phyloP scores from a whole-genome alignment of 2,888 invertebrate species.

The Dermolepida albohirtum region DNA sequence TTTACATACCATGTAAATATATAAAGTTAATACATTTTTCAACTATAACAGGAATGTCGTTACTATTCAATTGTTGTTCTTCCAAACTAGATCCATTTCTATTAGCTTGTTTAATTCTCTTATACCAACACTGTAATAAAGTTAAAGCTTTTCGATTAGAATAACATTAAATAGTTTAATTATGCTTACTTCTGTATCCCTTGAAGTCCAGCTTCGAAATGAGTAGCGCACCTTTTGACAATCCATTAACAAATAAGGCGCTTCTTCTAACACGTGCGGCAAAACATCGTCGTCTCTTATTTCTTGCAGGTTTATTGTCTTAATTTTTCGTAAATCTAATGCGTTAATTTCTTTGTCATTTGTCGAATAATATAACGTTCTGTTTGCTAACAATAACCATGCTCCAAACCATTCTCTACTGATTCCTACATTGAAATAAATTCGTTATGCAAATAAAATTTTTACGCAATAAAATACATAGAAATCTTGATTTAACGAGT shows the following conservation, averaged over 20 bases:
- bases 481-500: too few species aligned
- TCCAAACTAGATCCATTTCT: slow-evolving; percentile 83
- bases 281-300: slow-evolving; percentile 68
- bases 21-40: slow-evolving; percentile 95
- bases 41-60: slow-evolving; percentile 90
- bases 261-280: slow-evolving; percentile 68
- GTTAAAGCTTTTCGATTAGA: background rate
- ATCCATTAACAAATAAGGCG: slow-evolving; percentile 76
- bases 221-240: slow-evolving; percentile 76
- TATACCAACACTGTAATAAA: slow-evolving; percentile 75
- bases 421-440: slow-evolving; percentile 67
- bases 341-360: slow-evolving; percentile 70
- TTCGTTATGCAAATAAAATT: too few species aligned
- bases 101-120: slow-evolving; percentile 79
- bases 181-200: slow-evolving; percentile 73
- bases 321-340: slow-evolving; percentile 83
- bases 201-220: slow-evolving; percentile 77
- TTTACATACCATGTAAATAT: slow-evolving; percentile 80
- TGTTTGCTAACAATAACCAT: slow-evolving; percentile 80
- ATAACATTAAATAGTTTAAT: background rate
- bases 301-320: slow-evolving; percentile 76
- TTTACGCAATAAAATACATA: too few species aligned
- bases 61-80: slow-evolving; percentile 89
- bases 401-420: slow-evolving; percentile 82
- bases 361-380: slow-evolving; percentile 72